Percentiles rank a stretch among this genome's conserved stretches.
These are phyloP conservation scores for Limulus polyphemus DNA, from an alignment of 2,888 invertebrate genomes.

Conservation along the genomic window DNA sequence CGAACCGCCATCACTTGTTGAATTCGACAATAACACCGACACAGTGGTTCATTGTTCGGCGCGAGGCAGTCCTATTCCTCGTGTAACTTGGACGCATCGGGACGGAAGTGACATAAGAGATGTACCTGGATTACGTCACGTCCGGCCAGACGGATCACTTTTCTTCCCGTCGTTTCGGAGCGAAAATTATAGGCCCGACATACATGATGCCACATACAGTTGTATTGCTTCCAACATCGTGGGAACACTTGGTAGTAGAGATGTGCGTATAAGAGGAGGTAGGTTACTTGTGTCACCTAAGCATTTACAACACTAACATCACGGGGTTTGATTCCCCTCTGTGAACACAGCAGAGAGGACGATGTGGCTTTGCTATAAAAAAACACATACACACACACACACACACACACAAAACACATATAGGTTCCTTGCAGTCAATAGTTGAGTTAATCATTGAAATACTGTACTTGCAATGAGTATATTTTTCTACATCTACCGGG, in stretches of 20 bases:
- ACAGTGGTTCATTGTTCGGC: constrained; percentile 18
- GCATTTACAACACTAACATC: too few species aligned
- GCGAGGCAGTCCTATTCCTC: constrained; percentile 16
- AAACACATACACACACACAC: too few species aligned
- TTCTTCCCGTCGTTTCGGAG: constrained; percentile 23
- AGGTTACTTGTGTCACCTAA: constrained; percentile 35
- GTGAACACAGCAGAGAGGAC: too few species aligned
- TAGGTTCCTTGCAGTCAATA: too few species aligned
- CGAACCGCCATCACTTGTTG: constrained; percentile 20
- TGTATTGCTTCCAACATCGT: constrained; percentile 79
- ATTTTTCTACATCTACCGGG: too few species aligned
- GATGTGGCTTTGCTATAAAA: too few species aligned
- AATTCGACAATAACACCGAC: constrained; percentile 23
- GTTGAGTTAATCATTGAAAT: too few species aligned
- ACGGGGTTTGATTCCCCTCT: too few species aligned
- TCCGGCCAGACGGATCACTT: constrained; percentile 20
- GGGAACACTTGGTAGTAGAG: constrained; percentile 78
- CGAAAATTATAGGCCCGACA: constrained; percentile 20
- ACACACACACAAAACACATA: too few species aligned
- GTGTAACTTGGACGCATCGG: constrained; percentile 19
- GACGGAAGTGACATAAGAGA: constrained; percentile 18
- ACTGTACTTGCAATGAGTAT: too few species aligned
- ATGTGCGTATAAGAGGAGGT: constrained; percentile 92
- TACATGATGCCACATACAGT: constrained; percentile 48
- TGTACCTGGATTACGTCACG: constrained; percentile 18